These are phyloP conservation scores for Phalacrocorax brasilianus DNA, from an alignment of 2,113 vertebrate genomes.

Conservation along the genomic window DNA sequence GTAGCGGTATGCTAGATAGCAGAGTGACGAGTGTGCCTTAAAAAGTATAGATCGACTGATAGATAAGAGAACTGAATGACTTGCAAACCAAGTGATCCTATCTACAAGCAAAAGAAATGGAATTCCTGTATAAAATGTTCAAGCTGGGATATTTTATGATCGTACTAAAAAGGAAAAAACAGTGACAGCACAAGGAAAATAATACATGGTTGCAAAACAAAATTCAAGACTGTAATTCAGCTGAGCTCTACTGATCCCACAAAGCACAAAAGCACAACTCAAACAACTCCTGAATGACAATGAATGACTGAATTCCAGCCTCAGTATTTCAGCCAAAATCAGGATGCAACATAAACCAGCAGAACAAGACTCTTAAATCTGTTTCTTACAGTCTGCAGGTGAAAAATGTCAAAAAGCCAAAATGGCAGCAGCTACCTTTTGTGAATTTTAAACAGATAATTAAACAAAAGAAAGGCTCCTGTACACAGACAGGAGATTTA, in stretches of 20 bases:
- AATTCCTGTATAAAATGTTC: neutral
- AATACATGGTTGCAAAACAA: conserved; percentile 12
- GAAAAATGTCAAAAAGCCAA: conserved; percentile 60
- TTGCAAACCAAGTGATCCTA: conserved; percentile 4
- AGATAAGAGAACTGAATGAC: neutral
- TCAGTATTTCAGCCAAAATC: conserved; percentile 22
- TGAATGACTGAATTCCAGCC: neutral
- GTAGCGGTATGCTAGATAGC: neutral
- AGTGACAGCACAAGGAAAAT: conserved; percentile 3
- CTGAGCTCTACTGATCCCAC: conserved; percentile 28
- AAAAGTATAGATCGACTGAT: neutral
- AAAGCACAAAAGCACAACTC: conserved; percentile 26
- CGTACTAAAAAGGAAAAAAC: conserved; percentile 2
- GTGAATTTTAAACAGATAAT: conserved; percentile 63
- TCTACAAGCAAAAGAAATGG: neutral
- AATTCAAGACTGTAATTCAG: conserved; percentile 43
- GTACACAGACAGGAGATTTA: conserved; percentile 30
- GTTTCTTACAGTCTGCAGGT: conserved; percentile 28
- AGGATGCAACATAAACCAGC: conserved; percentile 8
- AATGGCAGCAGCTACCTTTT: conserved; percentile 34
- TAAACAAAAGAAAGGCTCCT: neutral
- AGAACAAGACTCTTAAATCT: conserved; percentile 34
- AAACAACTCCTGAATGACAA: conserved; percentile 41
- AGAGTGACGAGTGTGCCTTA: neutral
- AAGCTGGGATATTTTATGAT: conserved; percentile 24